Evolutionary conservation across 1,140 invertebrate genomes (phyloP), one percentile per base, ranked within the genome.

Genomic region (Pygmarrhopalites habei): DNA sequence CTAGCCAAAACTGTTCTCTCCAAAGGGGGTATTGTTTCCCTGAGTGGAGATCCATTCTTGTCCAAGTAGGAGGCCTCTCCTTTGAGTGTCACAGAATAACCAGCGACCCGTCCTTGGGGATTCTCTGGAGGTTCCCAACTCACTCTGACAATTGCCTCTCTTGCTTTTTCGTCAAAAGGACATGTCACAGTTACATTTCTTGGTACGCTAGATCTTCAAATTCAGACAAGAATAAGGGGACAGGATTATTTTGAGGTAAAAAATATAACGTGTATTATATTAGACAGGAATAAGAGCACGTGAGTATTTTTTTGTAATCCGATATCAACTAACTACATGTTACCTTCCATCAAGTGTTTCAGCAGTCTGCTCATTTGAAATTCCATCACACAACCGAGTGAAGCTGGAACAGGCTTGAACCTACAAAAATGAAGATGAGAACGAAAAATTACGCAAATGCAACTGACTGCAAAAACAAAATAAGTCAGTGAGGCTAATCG

Each of bases 341-440:
- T n/a, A n/a, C n/a, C 76, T 78, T 61, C 87, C 88, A 75, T 90
- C 89, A 76, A 89, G 81, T 4, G 89, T 91, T 5, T 85, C 86
- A 1, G 85, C 88, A 72, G 86, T 85, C 44, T 88, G 85, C 65
- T 82, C 78, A 21, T 81, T 76, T 1, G 88, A 89, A 83, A 84
- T 86, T 21, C 83, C 81, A 4, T 87, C 86, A 74, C 88, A 91
- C 46, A 79, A 76, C 56, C 80, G 81, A 1, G 85, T 90, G 70
- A 84, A 86, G 72, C 88, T 84, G 64, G 82, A 89, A 73, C 88
- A 91, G 12, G 87, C 86, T 35, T 83, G 77, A 15, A 83, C 82
- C 82, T 83, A 64, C 3, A 72, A 68, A 52, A 56, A 62, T 43
- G 26, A 46, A 26, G 30, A 49, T 19, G 7, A 15, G 12, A 15